A percentile compares a stretch with the other conserved stretches of the same genome.
Conservation (phyloP, 1,140 invertebrate genomes). For the Ylistrum balloti region DNA sequence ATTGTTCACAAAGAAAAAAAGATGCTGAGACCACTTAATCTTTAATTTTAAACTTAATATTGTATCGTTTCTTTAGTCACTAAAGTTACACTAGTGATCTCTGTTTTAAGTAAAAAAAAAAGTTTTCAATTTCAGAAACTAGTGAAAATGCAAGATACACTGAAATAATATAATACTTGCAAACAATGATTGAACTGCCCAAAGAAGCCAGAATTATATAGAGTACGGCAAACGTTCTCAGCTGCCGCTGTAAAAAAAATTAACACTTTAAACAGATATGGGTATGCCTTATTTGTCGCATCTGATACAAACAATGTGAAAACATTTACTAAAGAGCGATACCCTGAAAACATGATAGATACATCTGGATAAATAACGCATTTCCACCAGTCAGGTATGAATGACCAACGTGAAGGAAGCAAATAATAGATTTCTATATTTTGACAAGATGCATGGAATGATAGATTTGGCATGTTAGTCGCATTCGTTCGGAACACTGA, state of each 20-base stretch:
- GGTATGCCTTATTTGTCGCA: not conserved
- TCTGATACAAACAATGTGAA: not conserved
- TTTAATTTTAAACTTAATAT: too few relatives aligned
- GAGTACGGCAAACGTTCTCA: too few relatives aligned
- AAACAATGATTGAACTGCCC: too few relatives aligned
- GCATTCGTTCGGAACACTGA: not conserved
- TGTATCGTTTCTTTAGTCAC: too few relatives aligned
- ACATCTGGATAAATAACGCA: not conserved
- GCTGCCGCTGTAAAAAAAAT: not conserved
- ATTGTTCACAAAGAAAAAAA: too few relatives aligned
- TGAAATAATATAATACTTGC: too few relatives aligned
- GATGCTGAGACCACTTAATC: too few relatives aligned
- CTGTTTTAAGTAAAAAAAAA: too few relatives aligned
- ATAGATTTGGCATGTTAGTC: not conserved
- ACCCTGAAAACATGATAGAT: not conserved
- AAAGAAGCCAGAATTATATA: too few relatives aligned
- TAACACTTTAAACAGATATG: not conserved
- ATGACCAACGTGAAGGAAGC: not conserved
- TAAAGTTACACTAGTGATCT: too few relatives aligned
- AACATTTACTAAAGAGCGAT: not conserved
- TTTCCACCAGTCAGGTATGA: not conserved
- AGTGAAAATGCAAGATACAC: too few relatives aligned
- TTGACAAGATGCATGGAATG: not conserved
- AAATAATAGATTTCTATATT: not conserved
- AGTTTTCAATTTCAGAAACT: too few relatives aligned